phyloP scores from a whole-genome alignment of 1,140 invertebrate species.

The Ylistrum balloti region DNA sequence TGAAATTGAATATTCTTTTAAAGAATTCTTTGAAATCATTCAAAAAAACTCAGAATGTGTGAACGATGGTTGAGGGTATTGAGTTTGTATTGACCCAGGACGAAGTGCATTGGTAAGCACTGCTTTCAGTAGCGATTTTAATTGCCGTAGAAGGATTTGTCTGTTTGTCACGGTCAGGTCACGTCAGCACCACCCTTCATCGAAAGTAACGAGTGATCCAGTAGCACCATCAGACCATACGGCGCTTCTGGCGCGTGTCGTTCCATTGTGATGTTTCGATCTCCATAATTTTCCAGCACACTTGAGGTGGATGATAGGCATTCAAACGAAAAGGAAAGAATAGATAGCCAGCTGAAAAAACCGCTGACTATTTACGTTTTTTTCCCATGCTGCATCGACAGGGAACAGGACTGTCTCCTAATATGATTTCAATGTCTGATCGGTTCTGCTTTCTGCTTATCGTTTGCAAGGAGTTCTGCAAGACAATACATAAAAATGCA shows the following conservation, averaged over 20 bases:
- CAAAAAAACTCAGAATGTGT: not conserved
- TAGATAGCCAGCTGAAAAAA: not conserved
- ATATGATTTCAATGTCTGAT: too few relatives aligned
- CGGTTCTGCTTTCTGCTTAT: too few relatives aligned
- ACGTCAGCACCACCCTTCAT: not conserved
- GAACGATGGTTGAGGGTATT: not conserved
- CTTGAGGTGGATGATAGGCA: not conserved
- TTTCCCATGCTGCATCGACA: not conserved
- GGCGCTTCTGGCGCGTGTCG: not conserved
- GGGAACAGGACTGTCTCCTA: not conserved
- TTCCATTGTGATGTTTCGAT: not conserved
- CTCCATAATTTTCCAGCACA: not conserved
- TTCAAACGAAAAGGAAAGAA: not conserved
- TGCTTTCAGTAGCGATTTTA: not conserved
- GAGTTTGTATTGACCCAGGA: not conserved
- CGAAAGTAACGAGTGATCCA: not conserved
- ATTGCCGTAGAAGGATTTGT: not conserved
- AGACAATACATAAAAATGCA: too few relatives aligned
- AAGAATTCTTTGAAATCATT: not conserved
- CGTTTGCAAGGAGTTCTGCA: too few relatives aligned
- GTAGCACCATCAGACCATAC: not conserved
- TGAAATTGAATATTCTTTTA: not conserved
- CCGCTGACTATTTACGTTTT: not conserved
- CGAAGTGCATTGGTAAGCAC: not conserved
- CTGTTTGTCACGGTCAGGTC: slow-evolving; percentile 29